Percentiles rank a stretch among this genome's conserved stretches.
Conservation (phyloP, 2,797 vertebrate genomes). For the Pristis pectinata region DNA sequence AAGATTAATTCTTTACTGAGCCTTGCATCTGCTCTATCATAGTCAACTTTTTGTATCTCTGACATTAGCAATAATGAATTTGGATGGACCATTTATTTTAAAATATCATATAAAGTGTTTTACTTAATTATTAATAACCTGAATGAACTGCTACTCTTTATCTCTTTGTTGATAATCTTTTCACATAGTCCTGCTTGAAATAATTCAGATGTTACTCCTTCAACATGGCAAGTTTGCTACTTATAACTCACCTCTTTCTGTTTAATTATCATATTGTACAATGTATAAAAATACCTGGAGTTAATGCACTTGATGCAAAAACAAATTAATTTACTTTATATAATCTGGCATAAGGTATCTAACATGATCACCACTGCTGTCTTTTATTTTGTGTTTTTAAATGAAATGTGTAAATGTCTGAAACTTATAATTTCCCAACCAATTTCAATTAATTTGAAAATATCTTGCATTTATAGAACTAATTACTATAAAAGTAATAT, state of each 20-base stretch:
- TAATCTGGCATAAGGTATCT: background rate
- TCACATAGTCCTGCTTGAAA: background rate
- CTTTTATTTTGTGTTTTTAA: background rate
- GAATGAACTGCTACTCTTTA: background rate
- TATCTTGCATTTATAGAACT: background rate
- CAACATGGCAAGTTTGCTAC: background rate
- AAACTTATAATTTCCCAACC: background rate
- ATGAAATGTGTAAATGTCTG: background rate
- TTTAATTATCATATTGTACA: background rate
- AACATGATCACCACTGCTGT: background rate
- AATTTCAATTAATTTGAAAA: slow-evolving; percentile 9
- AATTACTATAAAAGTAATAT: slow-evolving; percentile 2
- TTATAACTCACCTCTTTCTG: background rate
- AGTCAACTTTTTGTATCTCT: background rate
- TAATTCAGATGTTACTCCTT: background rate
- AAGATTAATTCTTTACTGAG: background rate
- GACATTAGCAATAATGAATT: background rate
- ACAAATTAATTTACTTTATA: background rate
- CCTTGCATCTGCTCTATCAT: background rate
- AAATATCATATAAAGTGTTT: background rate
- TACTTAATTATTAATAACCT: background rate
- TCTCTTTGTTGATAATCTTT: background rate
- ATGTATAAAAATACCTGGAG: background rate
- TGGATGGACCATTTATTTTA: background rate
- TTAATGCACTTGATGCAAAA: background rate